Evolutionary conservation across 2,113 vertebrate species (phyloP), one percentile per base, ranked within the genome.

Genomic region (Actenoides hombroni): DNA sequence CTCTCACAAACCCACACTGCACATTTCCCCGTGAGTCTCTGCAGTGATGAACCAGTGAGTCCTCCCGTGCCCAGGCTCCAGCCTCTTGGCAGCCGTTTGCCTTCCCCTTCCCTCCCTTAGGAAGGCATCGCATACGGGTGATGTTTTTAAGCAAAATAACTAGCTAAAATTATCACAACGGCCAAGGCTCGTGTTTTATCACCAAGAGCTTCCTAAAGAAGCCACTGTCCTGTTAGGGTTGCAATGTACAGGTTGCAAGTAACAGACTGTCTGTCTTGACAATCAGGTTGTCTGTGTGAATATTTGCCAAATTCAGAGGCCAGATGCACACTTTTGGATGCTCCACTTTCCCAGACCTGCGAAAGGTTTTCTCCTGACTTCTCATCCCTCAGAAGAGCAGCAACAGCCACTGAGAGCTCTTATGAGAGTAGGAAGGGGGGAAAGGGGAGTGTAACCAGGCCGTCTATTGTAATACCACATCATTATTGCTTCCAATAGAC

Each of bases 1-100:
- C 82, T 56, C 46, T 49, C 42, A 33, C 75, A 24, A 37, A 25
- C 65, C 40, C 8, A 1, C 44, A 7, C 0, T 33, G 33, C 67
- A 4, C 21, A 1, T 37, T 44, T 42, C 42, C 0, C 37, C 0
- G 17, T 2, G 33, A 31, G 29, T 40, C 67, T 24, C 19, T 16
- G 64, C 71, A 44, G 35, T 18, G 5, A 1, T 35, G 59, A 73
- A 10, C 13, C 71, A 0, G 0, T 0, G 23, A 54, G n/a, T 19
- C 33, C 74, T 61, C 65, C 6, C 4, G 3, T 1, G 1, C 40
- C 24, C 39, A 8, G 37, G 40, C 63, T 77, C 16, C 17, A 76
- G 63, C n/a, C 48, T 16, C 44, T 67, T 18, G 4, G 61, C 70
- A 78, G n/a, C 54, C 5, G 1, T 10, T 39, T 0, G 0, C 42